Conservation (phyloP, 2,797 vertebrate genomes). For the Bradypodion ventrale region DNA sequence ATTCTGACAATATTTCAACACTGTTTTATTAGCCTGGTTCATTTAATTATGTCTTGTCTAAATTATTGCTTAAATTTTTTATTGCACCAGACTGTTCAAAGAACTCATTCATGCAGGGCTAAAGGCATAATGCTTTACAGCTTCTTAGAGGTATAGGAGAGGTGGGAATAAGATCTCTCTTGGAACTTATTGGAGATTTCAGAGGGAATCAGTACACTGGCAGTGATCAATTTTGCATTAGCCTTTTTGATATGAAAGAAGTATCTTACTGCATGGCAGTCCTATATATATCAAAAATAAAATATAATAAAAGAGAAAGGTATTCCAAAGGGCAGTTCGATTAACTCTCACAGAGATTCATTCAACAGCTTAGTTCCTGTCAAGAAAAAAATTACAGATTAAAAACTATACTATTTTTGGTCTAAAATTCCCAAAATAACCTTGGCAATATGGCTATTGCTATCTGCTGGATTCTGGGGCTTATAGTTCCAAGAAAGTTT, state of each 20-base stretch:
- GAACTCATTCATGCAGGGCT: constrained; percentile 50
- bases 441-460: too few relatives aligned
- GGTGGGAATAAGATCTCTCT: constrained; percentile 27
- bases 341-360: neutral
- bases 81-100: constrained; percentile 49
- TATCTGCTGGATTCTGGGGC: too few relatives aligned
- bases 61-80: constrained; percentile 63
- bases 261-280: constrained; percentile 41
- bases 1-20: constrained; percentile 49
- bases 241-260: constrained; percentile 16
- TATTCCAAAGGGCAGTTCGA: constrained; percentile 10
- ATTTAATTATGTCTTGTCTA: constrained; percentile 65
- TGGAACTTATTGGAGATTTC: constrained; percentile 32
- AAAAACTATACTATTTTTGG: too few relatives aligned
- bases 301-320: neutral
- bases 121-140: constrained; percentile 40
- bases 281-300: constrained; percentile 27
- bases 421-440: too few relatives aligned
- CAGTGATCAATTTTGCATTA: constrained; percentile 40
- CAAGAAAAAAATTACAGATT: neutral
- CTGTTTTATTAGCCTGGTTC: constrained; percentile 63
- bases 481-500: too few relatives aligned
- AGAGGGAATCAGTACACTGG: constrained; percentile 31
- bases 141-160: constrained; percentile 24
- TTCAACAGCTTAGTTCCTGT: neutral